Evolutionary conservation across 1,140 invertebrate genomes (phyloP).

Genomic region (Eurosta solidaginis): DNA sequence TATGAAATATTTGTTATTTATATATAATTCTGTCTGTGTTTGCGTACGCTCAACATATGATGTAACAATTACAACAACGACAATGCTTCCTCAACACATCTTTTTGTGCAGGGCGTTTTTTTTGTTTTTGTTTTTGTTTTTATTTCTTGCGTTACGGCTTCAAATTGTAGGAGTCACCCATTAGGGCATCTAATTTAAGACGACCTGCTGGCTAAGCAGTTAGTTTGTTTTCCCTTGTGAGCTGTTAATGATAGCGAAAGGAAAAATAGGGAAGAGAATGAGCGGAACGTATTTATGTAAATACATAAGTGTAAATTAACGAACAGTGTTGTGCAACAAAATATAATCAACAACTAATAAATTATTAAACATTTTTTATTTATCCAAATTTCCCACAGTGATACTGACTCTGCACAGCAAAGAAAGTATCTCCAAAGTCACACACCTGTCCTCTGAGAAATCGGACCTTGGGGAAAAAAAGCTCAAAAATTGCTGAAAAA

Average conservation of each 20-base stretch:
- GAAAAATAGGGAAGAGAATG: neutral
- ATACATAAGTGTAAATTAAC: too few species aligned
- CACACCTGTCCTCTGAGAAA: too few species aligned
- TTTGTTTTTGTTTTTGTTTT: neutral
- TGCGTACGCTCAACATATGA: neutral
- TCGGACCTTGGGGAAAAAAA: too few species aligned
- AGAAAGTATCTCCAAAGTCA: too few species aligned
- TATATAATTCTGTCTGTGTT: too few species aligned
- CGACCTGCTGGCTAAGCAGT: neutral
- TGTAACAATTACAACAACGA: neutral
- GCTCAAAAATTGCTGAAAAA: too few species aligned
- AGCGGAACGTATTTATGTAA: too few species aligned
- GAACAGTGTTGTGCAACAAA: too few species aligned
- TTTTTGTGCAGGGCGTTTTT: neutral
- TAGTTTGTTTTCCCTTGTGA: neutral
- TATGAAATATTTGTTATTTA: neutral
- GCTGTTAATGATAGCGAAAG: neutral
- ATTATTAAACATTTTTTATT: too few species aligned
- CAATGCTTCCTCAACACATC: neutral
- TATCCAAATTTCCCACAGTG: too few species aligned
- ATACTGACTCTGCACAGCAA: too few species aligned
- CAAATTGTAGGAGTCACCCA: neutral
- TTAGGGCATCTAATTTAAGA: conserved; percentile 1
- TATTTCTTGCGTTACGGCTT: neutral
- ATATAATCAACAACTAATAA: too few species aligned